phyloP scores from a whole-genome alignment of 2,113 vertebrate species.

The Myotis brandtii region DNA sequence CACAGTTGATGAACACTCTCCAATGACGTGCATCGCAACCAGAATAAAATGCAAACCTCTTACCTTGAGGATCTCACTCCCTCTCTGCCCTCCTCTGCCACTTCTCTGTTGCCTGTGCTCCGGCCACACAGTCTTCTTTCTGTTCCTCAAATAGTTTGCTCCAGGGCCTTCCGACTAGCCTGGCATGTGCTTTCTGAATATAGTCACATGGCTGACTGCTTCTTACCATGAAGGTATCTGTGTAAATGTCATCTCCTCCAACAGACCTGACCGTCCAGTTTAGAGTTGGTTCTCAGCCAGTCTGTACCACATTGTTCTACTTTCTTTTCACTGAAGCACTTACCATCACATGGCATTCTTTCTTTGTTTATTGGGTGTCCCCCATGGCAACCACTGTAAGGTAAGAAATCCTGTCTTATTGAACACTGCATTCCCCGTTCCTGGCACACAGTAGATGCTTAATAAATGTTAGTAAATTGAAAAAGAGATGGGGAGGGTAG shows the following conservation, averaged over 20 bases:
- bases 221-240: not conserved
- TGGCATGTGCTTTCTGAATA: not conserved
- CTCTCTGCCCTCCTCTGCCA: not conserved
- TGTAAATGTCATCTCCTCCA: not conserved
- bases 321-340: not conserved
- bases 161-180: not conserved
- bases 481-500: not conserved
- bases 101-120: no score
- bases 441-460: not conserved
- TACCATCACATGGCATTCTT: not conserved
- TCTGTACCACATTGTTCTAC: not conserved
- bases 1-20: not conserved
- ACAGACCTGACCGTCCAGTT: not conserved
- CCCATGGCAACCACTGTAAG: not conserved
- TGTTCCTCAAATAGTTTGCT: not conserved
- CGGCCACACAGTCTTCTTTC: not conserved
- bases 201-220: not conserved
- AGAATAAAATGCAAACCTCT: not conserved
- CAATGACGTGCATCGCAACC: fast-evolving
- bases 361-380: not conserved
- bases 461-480: not conserved
- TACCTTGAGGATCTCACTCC: not conserved
- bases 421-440: not conserved
- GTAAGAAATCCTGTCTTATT: not conserved
- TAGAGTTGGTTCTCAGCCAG: not conserved